Base-by-base conservation (phyloP, 2,113 vertebrate species). In the Scomber japonicus region DNA sequence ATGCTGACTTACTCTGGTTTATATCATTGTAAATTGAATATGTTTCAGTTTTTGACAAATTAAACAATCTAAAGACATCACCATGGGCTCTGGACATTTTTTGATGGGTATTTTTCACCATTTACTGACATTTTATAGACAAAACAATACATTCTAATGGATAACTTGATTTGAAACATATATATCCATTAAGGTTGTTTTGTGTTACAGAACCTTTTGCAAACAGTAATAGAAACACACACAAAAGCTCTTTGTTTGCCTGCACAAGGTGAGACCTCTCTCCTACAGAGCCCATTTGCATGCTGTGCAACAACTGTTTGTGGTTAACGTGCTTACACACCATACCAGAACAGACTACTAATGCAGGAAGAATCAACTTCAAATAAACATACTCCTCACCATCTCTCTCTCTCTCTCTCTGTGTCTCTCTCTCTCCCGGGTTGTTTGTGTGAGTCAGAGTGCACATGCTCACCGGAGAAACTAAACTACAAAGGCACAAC, bases 301-400 rank as follows among this genome's bases (percentile, higher is more conserved):
- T 82, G 83, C 86, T 68, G 59, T 40, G 59, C 82, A 79, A 77
- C 68, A 81, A 71, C 78, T 57, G 75, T 82, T 89, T 73, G 70
- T 82, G 71, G 65, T 86, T 83, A 84, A 82, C 79, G 46, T 66
- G 60, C 79, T 64, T 65, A 81, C 66, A 79, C 67, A 54, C 77
- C 31, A 54, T 73, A 78, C 63, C 44, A 57, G 27, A 77, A 46
- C 77, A 56, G 86, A 81, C 75, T 86, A n/a, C 78, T 82, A 81
- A 89, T 88, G 78, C 71, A 69, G 71, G 49, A 21, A 57, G 62
- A 72, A 78, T 85, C 68, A 80, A 73, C 72, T 78, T 73, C 71
- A 90, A 75, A 79, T 75, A 63, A 87, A 83, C 69, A 62, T 40
- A 27, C 54, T 78, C 40, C 19, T 65, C 63, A 69, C 70, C 56